Percentiles rank a stretch among this genome's conserved stretches.
These are phyloP conservation scores for Graptemys geographica DNA, from an alignment of 2,797 vertebrate species.

Conservation along the genomic window DNA sequence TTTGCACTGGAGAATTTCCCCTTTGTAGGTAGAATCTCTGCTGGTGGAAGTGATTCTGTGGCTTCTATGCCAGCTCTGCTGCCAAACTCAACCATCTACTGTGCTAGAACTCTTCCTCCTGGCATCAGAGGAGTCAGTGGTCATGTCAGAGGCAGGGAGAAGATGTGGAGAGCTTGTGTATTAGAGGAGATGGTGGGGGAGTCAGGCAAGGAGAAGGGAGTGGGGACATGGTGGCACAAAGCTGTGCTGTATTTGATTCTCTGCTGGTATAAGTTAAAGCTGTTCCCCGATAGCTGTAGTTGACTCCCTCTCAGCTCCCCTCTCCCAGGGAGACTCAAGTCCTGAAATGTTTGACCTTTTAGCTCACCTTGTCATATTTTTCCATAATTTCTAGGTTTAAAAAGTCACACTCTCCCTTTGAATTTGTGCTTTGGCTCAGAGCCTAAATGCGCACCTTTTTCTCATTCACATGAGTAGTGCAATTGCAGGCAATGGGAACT, in stretches of 20 bases:
- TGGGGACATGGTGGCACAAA: neutral
- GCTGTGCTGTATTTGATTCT: neutral
- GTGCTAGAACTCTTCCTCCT: neutral
- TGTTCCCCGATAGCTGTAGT: neutral
- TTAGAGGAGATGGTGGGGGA: neutral
- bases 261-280: neutral
- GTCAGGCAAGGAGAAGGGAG: too few species aligned
- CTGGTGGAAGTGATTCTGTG: neutral
- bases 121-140: neutral
- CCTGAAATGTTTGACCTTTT: slow-evolving; percentile 14
- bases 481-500: slow-evolving; percentile 18
- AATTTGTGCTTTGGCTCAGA: slow-evolving; percentile 43
- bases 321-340: neutral
- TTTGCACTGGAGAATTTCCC: neutral
- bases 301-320: neutral
- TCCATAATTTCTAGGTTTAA: too few species aligned
- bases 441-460: slow-evolving; percentile 42
- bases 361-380: neutral
- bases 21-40: neutral
- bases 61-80: neutral
- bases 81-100: neutral
- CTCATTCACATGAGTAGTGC: slow-evolving; percentile 53
- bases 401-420: neutral
- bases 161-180: neutral
- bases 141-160: too few species aligned